Evolutionary conservation across 2,113 vertebrate genomes (phyloP).

Genomic region (Corvus cornix): DNA sequence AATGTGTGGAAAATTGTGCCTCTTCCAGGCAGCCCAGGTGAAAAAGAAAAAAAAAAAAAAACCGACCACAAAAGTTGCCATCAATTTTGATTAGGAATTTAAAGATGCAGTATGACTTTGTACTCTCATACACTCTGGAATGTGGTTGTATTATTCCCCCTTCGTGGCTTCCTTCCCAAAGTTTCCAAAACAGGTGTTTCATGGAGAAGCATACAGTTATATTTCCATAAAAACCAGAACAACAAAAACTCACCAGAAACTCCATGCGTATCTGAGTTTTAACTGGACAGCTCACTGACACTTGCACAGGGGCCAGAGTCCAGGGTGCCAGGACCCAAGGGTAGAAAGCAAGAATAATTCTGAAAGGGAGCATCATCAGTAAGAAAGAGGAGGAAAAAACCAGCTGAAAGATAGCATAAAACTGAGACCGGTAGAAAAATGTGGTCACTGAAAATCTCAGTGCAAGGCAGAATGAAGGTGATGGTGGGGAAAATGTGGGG

Average conservation of each 20-base stretch:
- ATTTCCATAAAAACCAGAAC: background rate
- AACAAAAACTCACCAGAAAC: background rate
- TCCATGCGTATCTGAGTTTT: accelerated
- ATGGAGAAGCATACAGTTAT: background rate
- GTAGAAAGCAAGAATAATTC: background rate
- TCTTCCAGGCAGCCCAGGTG: background rate
- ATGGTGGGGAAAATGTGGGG: background rate
- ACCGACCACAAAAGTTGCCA: background rate
- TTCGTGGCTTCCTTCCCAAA: background rate
- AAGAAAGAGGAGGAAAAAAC: background rate
- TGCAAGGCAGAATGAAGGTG: background rate
- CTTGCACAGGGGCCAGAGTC: background rate
- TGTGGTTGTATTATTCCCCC: background rate
- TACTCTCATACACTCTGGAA: background rate
- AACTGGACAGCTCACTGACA: background rate
- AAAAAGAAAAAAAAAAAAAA: background rate
- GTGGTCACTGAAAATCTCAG: background rate
- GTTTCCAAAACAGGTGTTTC: background rate
- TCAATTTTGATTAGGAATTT: background rate
- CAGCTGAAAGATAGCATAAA: background rate
- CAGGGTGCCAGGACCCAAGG: background rate
- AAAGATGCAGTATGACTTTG: background rate
- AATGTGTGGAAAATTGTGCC: background rate
- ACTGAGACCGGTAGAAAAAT: background rate
- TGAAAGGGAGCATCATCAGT: background rate